Conservation (phyloP, 2,888 invertebrate species). For the Himalopsyche japonica region DNA sequence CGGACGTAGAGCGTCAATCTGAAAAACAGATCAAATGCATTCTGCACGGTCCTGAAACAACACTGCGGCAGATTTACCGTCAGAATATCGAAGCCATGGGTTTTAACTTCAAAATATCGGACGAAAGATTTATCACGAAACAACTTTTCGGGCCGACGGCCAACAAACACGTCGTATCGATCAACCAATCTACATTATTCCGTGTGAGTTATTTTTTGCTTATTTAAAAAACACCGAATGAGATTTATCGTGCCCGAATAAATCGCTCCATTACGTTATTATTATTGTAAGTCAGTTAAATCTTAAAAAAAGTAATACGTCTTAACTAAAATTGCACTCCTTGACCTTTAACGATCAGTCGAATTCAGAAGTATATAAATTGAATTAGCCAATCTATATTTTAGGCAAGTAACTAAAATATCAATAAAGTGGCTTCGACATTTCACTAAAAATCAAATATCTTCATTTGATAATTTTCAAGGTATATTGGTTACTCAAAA, state of each 20-base stretch:
- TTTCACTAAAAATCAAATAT: no score
- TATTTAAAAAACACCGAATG: not conserved
- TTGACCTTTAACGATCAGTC: not conserved
- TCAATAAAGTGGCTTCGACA: no score
- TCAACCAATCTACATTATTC: not conserved
- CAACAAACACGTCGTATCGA: not conserved
- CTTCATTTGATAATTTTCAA: no score
- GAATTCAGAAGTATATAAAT: not conserved
- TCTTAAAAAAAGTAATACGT: not conserved
- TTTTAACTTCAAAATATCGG: not conserved
- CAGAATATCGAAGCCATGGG: not conserved
- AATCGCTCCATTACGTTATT: not conserved
- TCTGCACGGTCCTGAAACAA: not conserved
- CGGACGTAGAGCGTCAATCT: not conserved
- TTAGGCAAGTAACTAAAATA: not conserved
- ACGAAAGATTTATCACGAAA: not conserved
- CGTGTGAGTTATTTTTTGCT: not conserved
- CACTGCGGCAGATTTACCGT: not conserved
- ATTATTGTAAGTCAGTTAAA: not conserved
- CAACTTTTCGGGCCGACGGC: not conserved
- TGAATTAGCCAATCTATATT: not conserved
- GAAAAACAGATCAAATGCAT: not conserved
- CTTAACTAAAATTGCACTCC: not conserved
- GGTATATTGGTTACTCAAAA: no score
- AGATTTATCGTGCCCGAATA: not conserved